Conservation (phyloP, 92 coral and sea anemone species). For the Bergia sp. region DNA sequence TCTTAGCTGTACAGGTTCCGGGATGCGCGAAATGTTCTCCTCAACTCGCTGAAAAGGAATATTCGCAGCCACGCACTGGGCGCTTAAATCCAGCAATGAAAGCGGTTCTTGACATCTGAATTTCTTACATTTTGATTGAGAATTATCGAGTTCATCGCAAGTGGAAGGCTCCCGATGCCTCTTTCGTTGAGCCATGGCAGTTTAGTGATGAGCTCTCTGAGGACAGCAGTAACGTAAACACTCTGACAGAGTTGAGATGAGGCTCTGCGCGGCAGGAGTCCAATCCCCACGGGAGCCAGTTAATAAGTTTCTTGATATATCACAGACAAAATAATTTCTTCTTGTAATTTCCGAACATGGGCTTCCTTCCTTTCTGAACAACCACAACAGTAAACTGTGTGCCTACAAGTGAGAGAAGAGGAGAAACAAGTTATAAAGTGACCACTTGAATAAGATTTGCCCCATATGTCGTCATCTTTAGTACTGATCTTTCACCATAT, state of each 20-base stretch:
- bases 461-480: slow-evolving; percentile 26
- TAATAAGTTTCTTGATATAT: slow-evolving; percentile 44
- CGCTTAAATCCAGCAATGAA: slow-evolving; percentile 87
- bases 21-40: slow-evolving; percentile 86
- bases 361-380: background rate
- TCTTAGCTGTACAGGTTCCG: slow-evolving; percentile 96
- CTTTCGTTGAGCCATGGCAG: slow-evolving; percentile 62
- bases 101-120: slow-evolving; percentile 69
- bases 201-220: slow-evolving; percentile 36
- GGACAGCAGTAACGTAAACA: slow-evolving; percentile 40
- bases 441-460: slow-evolving; percentile 22
- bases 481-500: slow-evolving; percentile 51
- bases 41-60: slow-evolving; percentile 97
- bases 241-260: slow-evolving; percentile 46
- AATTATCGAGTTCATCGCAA: slow-evolving; percentile 63
- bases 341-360: background rate
- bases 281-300: slow-evolving; percentile 35
- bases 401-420: slow-evolving; percentile 40
- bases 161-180: slow-evolving; percentile 71
- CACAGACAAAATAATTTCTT: slow-evolving; percentile 37
- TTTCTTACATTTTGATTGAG: slow-evolving; percentile 65
- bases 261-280: slow-evolving; percentile 38
- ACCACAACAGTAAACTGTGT: background rate
- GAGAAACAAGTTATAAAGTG: slow-evolving; percentile 47
- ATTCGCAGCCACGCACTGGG: slow-evolving; percentile 89